phyloP scores from a whole-genome alignment of 2,113 vertebrate genomes.

The Monarcha castaneiventris region DNA sequence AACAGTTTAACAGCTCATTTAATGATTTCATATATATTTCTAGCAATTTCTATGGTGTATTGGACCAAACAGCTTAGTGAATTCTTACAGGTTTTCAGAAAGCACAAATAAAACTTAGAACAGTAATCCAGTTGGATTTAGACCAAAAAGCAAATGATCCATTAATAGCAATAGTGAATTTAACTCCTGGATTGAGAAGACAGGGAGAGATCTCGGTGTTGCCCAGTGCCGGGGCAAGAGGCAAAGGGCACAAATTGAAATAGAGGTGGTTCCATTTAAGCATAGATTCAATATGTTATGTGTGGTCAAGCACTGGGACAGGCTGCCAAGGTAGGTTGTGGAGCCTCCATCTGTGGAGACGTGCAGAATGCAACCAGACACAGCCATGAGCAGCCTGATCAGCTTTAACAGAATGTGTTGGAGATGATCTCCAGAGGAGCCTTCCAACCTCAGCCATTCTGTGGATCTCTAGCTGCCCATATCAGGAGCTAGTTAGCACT shows the following conservation, averaged over 20 bases:
- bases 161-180: background rate
- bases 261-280: background rate
- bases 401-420: background rate
- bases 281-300: background rate
- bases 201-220: background rate
- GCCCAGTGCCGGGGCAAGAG: background rate
- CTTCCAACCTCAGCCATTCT: background rate
- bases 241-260: background rate
- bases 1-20: background rate
- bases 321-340: background rate
- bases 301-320: background rate
- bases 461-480: background rate
- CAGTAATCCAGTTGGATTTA: background rate
- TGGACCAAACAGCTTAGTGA: background rate
- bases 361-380: background rate
- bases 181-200: background rate
- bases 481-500: background rate
- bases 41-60: background rate
- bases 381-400: background rate
- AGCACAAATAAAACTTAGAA: background rate
- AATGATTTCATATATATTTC: background rate
- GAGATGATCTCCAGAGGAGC: background rate
- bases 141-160: background rate
- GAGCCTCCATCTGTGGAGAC: background rate
- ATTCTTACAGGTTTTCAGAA: background rate